These are phyloP conservation scores for Erebia ligea DNA, from an alignment of 2,888 invertebrate genomes.

Conservation along the genomic window DNA sequence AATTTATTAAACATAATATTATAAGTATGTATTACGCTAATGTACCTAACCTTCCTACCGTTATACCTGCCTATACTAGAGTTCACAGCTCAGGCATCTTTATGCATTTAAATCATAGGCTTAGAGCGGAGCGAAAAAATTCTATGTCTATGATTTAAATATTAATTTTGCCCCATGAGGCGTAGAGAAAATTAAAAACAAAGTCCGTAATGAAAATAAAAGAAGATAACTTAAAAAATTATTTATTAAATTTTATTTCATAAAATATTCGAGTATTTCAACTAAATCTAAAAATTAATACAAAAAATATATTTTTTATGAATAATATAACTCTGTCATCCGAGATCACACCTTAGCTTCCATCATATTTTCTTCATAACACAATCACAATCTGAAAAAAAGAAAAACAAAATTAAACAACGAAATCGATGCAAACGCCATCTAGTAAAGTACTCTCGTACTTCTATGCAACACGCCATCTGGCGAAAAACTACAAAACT, in stretches of 20 bases:
- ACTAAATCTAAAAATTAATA: constrained; percentile 46
- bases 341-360: constrained; percentile 79
- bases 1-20: not conserved
- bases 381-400: constrained; percentile 61
- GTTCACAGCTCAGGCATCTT: too few species aligned
- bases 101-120: too few species aligned
- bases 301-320: constrained; percentile 52
- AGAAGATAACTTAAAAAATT: constrained; percentile 31
- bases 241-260: constrained; percentile 42
- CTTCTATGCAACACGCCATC: constrained; percentile 20
- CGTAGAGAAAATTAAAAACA: too few species aligned
- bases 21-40: too few species aligned
- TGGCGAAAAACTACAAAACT: constrained; percentile 10
- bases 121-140: too few species aligned
- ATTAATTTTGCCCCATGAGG: too few species aligned
- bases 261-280: constrained; percentile 46
- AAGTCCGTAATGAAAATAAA: not conserved
- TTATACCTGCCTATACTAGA: too few species aligned
- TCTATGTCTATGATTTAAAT: too few species aligned
- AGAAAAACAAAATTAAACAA: constrained; percentile 28
- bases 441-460: not conserved
- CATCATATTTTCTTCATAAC: constrained; percentile 61
- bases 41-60: too few species aligned
- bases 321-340: constrained; percentile 60
- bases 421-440: not conserved